These are phyloP conservation scores for Elegia similella DNA, from an alignment of 2,888 invertebrate genomes.

Conservation along the genomic window DNA sequence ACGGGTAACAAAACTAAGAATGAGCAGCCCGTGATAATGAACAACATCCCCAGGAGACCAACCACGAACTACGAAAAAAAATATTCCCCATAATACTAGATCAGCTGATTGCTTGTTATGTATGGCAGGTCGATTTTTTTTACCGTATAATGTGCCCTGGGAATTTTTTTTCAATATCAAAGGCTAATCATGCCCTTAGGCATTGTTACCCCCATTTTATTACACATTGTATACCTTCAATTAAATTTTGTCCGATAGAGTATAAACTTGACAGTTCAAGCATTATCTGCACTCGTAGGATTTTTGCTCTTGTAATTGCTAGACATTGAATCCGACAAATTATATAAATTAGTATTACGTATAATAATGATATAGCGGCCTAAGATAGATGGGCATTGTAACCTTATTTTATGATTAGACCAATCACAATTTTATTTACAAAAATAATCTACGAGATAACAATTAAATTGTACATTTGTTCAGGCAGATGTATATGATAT, in stretches of 20 bases:
- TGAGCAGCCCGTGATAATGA: too few relatives aligned
- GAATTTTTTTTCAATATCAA: too few relatives aligned
- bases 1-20: too few relatives aligned
- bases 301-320: neutral
- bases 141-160: too few relatives aligned
- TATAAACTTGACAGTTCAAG: neutral
- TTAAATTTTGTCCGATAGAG: neutral
- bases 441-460: neutral
- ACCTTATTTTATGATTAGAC: constrained; percentile 14
- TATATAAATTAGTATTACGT: constrained; percentile 15
- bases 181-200: too few relatives aligned
- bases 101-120: too few relatives aligned
- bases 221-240: too few relatives aligned
- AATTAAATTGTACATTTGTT: constrained; percentile 17
- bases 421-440: neutral
- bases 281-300: neutral
- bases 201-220: too few relatives aligned
- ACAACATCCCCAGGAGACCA: too few relatives aligned
- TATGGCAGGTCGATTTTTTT: too few relatives aligned
- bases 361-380: constrained; percentile 16
- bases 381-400: constrained; percentile 1
- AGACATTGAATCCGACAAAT: constrained; percentile 2
- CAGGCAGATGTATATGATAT: neutral
- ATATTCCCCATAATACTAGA: too few relatives aligned
- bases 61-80: too few relatives aligned